These are phyloP conservation scores for Umimayanthus kanabou DNA, from an alignment of 92 coral and sea anemone genomes.

Conservation along the genomic window DNA sequence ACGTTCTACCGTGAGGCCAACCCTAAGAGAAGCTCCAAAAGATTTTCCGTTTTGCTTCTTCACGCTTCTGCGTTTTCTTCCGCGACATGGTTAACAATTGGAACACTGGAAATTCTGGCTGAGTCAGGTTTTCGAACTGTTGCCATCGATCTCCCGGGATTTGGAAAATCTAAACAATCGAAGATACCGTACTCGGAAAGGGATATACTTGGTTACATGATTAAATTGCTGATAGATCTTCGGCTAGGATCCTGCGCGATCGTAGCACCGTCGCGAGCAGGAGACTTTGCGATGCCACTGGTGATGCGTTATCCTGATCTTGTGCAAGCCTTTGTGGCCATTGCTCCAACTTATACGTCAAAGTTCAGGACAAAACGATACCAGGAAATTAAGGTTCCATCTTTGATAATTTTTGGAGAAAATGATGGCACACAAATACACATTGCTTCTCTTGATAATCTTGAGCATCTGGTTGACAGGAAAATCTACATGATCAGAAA, in stretches of 20 bases:
- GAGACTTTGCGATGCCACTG: slow-evolving; percentile 70
- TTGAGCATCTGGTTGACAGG: slow-evolving; percentile 63
- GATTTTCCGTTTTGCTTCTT: slow-evolving; percentile 63
- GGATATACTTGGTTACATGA: slow-evolving; percentile 67
- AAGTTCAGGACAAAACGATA: slow-evolving; percentile 63
- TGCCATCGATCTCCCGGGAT: slow-evolving; percentile 90
- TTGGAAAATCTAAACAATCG: slow-evolving; percentile 68
- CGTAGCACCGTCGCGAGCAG: slow-evolving; percentile 80
- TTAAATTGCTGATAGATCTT: slow-evolving; percentile 48
- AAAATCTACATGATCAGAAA: slow-evolving; percentile 73
- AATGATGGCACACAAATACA: slow-evolving; percentile 67
- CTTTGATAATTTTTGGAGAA: slow-evolving; percentile 76
- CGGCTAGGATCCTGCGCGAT: slow-evolving; percentile 56
- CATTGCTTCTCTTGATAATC: slow-evolving; percentile 76
- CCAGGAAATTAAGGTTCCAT: slow-evolving; percentile 62
- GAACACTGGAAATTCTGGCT: slow-evolving; percentile 71
- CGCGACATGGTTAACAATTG: slow-evolving; percentile 76
- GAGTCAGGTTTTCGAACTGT: slow-evolving; percentile 68
- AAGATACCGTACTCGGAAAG: slow-evolving; percentile 62
- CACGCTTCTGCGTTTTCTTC: slow-evolving; percentile 72
- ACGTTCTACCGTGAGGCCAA: slow-evolving; percentile 80
- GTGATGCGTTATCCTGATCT: slow-evolving; percentile 69
- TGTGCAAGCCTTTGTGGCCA: slow-evolving; percentile 77
- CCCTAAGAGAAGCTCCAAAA: slow-evolving; percentile 38
- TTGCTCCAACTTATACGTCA: slow-evolving; percentile 79